Base-by-base conservation (phyloP, 2,797 vertebrate genomes). In the Anguilla anguilla region DNA sequence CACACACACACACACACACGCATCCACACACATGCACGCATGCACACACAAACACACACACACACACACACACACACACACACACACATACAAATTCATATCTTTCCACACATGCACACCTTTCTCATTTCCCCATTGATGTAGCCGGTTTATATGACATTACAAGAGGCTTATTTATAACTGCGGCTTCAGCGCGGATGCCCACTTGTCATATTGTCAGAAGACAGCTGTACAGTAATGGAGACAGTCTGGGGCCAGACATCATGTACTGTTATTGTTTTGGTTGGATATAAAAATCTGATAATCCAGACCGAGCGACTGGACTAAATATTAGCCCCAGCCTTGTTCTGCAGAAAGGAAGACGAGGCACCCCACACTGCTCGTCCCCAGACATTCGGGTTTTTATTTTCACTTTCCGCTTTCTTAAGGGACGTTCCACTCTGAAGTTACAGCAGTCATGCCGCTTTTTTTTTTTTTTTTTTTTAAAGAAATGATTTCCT, bases 11-110 rank as follows among this genome's bases (percentile, higher is more conserved):
- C 35, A 85, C 84, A 59, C 69, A 86, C n/a, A 59, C 0, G 61
- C 55, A 85, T 19, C 67, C 84, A 59, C 69, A 86, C 49, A 59
- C 49, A 57, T 10, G 49, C 85, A 86, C n/a, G 13, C 28, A 31
- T 31, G 31, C 31, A 51, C 49, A 51, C 49, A 51, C 49, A 51
- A 3, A 51, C 49, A 51, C 17, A 25, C 67, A 74, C 67, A 74
- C 3, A 28, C 53, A 51, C 59, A 83, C 15, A 17, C 61, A 49
- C 22, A 51, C 49, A 51, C 49, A 51, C 49, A 51, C 49, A 51
- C 49, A 51, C 17, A 25, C 67, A 74, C 67, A 74, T 11, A 28
- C 55, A 51, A 19, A 74, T 61, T 31, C 67, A 74, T n/a, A 81
- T 43, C 35, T 22, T 2, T n/a, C 11, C 69, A 86, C 49, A 79